phyloP scores from a whole-genome alignment of 1,140 invertebrate genomes.

The Achatina immaculata region DNA sequence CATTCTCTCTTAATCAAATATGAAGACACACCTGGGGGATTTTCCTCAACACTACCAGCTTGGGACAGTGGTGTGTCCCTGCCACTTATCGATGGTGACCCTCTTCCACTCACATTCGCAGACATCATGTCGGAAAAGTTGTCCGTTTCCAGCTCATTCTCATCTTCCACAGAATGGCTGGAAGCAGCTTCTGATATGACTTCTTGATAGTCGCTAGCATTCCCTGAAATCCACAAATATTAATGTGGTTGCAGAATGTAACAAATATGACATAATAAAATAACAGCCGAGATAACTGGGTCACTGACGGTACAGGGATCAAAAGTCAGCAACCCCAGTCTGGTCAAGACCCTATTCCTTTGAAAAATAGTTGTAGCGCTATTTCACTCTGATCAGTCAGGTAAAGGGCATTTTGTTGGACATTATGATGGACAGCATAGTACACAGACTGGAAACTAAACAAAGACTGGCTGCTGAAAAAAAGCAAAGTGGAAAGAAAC shows the following conservation, averaged over 20 bases:
- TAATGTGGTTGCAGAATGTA: neutral
- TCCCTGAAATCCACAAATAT: slow-evolving; percentile 75
- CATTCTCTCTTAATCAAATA: no score
- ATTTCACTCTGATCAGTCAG: no score
- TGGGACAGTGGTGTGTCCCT: slow-evolving; percentile 91
- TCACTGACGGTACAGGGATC: neutral
- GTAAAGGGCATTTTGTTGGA: no score
- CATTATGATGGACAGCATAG: no score
- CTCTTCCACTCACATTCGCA: slow-evolving; percentile 88
- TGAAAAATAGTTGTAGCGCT: no score
- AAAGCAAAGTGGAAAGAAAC: no score
- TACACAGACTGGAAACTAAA: no score
- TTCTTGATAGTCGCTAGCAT: slow-evolving; percentile 93
- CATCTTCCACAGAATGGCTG: slow-evolving; percentile 89
- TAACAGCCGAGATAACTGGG: neutral
- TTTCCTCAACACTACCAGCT: slow-evolving; percentile 60
- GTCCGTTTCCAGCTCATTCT: slow-evolving; percentile 85
- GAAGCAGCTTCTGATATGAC: slow-evolving; percentile 94
- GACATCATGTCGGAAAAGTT: slow-evolving; percentile 94
- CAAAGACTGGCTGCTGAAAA: no score
- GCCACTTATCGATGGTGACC: slow-evolving; percentile 88
- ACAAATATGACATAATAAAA: neutral
- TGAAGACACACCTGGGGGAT: slow-evolving; percentile 65
- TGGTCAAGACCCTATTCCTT: no score
- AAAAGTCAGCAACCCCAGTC: neutral